Percentiles rank a stretch among this genome's conserved stretches.
Evolutionary conservation across 2,888 invertebrate genomes (phyloP).

Genomic region (Euplexia lucipara): DNA sequence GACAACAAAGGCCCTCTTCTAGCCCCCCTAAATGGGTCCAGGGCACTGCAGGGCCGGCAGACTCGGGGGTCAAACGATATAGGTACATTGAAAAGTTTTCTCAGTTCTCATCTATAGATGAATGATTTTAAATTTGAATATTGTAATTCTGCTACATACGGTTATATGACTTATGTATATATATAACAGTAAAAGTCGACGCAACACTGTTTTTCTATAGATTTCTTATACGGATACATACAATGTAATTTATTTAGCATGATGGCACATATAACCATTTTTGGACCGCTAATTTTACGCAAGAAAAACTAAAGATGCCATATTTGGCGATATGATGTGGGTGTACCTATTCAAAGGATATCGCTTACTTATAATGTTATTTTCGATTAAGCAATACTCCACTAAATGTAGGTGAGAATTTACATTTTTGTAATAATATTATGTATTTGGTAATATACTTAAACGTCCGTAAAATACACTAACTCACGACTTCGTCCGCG

Average conservation of each 20-base stretch:
- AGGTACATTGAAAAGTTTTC: too few relatives aligned
- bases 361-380: background rate
- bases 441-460: background rate
- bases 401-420: conserved; percentile 1
- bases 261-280: conserved; percentile 7
- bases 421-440: background rate
- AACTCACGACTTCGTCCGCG: too few relatives aligned
- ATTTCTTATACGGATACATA: background rate
- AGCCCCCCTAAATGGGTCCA: too few relatives aligned
- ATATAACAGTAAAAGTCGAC: too few relatives aligned
- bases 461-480: too few relatives aligned
- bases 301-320: conserved; percentile 20
- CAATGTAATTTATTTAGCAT: background rate
- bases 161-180: too few relatives aligned
- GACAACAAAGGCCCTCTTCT: too few relatives aligned
- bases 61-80: too few relatives aligned
- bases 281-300: conserved; percentile 18
- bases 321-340: conserved; percentile 30
- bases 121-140: too few relatives aligned
- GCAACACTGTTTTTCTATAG: background rate
- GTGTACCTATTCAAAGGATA: conserved; percentile 6
- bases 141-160: too few relatives aligned
- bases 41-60: too few relatives aligned
- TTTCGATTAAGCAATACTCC: conserved; percentile 1
- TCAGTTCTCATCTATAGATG: too few relatives aligned